Conservation (phyloP, 1,140 invertebrate genomes). For the Scaptodrosophila lebanonensis region DNA sequence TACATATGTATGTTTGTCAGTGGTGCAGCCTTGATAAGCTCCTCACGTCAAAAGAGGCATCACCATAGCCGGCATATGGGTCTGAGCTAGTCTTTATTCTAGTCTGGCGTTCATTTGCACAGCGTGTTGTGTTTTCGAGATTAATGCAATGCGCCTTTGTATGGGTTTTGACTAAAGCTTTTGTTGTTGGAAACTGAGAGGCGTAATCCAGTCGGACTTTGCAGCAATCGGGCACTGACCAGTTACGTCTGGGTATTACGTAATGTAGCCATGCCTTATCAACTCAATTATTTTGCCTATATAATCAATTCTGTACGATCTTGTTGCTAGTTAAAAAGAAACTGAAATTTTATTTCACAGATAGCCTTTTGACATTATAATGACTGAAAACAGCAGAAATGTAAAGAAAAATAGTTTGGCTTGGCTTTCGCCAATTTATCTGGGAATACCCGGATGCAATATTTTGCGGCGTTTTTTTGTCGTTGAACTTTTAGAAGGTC, state of each 20-base stretch:
- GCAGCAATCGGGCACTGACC: conserved; percentile 11
- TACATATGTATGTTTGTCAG: no score
- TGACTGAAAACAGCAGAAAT: no score
- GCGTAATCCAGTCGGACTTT: conserved; percentile 1
- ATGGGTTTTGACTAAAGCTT: conserved; percentile 54
- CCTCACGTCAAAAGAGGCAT: background rate
- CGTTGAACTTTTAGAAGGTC: conserved; percentile 40
- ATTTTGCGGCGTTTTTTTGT: conserved; percentile 10
- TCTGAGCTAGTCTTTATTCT: no score
- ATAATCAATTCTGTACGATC: conserved; percentile 4
- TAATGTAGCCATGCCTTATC: conserved; percentile 45
- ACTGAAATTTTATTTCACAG: conserved; percentile 1
- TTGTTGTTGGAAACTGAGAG: background rate
- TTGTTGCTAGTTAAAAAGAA: conserved; percentile 40
- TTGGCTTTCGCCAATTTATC: no score
- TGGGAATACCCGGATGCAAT: no score
- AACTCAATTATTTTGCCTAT: conserved; percentile 46
- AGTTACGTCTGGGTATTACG: conserved; percentile 5
- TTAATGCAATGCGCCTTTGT: conserved; percentile 43
- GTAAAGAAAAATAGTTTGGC: no score
- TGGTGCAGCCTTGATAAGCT: conserved; percentile 30
- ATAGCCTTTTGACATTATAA: conserved; percentile 39
- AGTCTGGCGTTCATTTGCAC: conserved; percentile 17
- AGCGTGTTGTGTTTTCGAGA: background rate
- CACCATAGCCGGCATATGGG: no score